phyloP scores from a whole-genome alignment of 1,140 invertebrate genomes.

The Ridgeia piscesae region DNA sequence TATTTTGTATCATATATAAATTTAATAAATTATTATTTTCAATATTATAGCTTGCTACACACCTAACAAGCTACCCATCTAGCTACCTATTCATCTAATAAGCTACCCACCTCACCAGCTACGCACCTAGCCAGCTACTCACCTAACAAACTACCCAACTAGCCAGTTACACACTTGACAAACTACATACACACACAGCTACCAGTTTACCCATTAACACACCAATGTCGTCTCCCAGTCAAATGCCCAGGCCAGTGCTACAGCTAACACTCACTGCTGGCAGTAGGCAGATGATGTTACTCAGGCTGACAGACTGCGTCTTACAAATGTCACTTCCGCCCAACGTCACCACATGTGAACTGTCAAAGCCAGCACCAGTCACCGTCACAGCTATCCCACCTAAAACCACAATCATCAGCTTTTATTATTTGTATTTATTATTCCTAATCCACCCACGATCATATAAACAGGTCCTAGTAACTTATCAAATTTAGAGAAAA shows the following conservation, averaged over 20 bases:
- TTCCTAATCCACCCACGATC: not conserved
- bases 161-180: not conserved
- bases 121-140: not conserved
- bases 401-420: not conserved
- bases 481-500: too few species aligned
- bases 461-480: too few species aligned
- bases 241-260: not conserved
- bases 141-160: not conserved
- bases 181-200: not conserved
- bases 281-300: not conserved
- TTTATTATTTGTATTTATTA: not conserved
- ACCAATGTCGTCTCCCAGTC: not conserved
- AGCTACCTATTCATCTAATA: not conserved
- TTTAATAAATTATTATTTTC: too few species aligned
- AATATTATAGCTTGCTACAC: not conserved
- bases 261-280: not conserved
- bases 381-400: not conserved
- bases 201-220: not conserved
- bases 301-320: not conserved
- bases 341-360: not conserved
- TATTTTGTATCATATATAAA: too few species aligned
- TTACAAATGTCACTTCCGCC: not conserved
- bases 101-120: not conserved
- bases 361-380: not conserved
- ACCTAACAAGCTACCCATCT: not conserved